These are phyloP conservation scores for Heptranchias perlo DNA, from an alignment of 2,113 vertebrate species.

Conservation along the genomic window DNA sequence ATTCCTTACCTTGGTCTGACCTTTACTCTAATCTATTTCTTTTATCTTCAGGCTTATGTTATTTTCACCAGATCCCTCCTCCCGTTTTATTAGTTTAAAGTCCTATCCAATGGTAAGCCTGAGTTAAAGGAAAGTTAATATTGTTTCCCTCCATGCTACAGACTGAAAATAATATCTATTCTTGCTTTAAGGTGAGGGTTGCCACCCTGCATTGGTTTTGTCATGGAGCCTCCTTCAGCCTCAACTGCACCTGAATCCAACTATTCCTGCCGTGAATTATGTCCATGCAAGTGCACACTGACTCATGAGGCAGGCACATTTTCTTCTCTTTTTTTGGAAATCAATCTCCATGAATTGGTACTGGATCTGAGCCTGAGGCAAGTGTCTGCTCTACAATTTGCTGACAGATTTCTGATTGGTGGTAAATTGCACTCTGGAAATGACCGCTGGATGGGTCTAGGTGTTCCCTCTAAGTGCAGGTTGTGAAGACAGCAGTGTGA, in stretches of 20 bases:
- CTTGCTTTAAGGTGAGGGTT: background rate
- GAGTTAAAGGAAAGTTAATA: background rate
- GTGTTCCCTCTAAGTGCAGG: background rate
- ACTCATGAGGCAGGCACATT: background rate
- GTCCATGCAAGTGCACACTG: background rate
- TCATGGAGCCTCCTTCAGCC: background rate
- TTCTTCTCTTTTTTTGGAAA: background rate
- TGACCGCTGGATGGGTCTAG: background rate
- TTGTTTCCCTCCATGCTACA: background rate
- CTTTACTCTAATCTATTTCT: too few species aligned
- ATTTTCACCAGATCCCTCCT: too few species aligned
- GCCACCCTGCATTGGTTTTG: background rate
- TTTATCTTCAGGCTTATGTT: too few species aligned
- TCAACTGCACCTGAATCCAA: background rate
- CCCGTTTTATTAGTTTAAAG: too few species aligned
- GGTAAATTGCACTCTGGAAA: background rate
- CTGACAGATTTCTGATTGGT: background rate
- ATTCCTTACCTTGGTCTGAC: too few species aligned
- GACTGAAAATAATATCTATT: background rate
- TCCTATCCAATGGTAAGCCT: background rate
- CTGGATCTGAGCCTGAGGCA: background rate
- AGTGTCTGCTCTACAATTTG: background rate
- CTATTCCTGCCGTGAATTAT: background rate
- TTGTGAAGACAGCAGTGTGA: background rate
- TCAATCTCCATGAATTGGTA: background rate